These are phyloP conservation scores for Aphaenogaster ashmeadi DNA, from an alignment of 1,140 invertebrate genomes.

Conservation along the genomic window DNA sequence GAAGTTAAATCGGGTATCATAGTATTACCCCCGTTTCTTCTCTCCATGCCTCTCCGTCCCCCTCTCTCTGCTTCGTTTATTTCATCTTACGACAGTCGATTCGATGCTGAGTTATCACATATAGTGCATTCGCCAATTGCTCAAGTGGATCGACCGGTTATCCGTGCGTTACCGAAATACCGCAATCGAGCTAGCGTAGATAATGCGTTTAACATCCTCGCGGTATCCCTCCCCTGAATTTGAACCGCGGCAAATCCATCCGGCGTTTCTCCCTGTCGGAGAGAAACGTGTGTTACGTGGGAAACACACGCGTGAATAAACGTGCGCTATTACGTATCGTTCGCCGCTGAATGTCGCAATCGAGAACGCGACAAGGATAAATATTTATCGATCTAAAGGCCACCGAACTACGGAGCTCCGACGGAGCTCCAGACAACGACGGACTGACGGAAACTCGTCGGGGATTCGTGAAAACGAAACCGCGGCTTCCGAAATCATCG, in stretches of 20 bases:
- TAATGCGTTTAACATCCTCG: constrained; percentile 51
- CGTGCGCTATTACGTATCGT: neutral
- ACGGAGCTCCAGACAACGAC: neutral
- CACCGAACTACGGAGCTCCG: neutral
- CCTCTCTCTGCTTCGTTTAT: neutral
- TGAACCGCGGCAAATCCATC: constrained; percentile 16
- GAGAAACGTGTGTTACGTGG: constrained; percentile 5
- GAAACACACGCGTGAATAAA: constrained; percentile 18
- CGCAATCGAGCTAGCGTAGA: constrained; percentile 20
- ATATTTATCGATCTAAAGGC: constrained; percentile 6
- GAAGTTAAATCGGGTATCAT: constrained; percentile 53
- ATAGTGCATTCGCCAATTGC: constrained; percentile 8
- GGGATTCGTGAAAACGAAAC: neutral
- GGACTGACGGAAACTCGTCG: neutral
- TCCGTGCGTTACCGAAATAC: constrained; percentile 36
- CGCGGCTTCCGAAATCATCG: neutral
- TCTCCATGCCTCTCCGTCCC: no score
- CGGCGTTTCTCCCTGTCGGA: neutral
- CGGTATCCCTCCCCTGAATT: constrained; percentile 15
- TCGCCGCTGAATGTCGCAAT: neutral
- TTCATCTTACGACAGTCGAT: constrained; percentile 55
- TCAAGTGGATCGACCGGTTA: constrained; percentile 31
- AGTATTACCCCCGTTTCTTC: neutral
- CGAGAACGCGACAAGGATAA: constrained; percentile 4
- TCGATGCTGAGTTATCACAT: constrained; percentile 37